Evolutionary conservation across 2,113 vertebrate genomes (phyloP), one percentile per base, ranked within the genome.

Genomic region (Calidris pugnax): DNA sequence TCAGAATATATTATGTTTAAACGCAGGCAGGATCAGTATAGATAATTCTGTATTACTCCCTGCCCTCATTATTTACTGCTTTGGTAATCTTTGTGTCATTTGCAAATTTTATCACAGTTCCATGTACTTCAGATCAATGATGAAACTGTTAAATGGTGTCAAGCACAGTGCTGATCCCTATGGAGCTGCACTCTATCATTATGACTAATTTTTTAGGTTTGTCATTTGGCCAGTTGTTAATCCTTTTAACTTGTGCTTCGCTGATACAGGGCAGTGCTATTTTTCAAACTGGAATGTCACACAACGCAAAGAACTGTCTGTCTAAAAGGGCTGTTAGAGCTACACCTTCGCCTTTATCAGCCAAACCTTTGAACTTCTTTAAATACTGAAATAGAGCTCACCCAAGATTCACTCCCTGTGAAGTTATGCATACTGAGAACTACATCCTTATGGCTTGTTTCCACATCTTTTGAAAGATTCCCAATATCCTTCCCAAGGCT

Each of bases 131-230:
- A 90, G 89, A 93, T 87, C 94, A 95, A 95, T 81, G 83, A 85
- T 67, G 56, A 80, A 95, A 86, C 83, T 80, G 68, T 86, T 95
- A 95, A 96, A 96, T 33, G 89, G 86, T 93, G 88, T 90, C 93
- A 96, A 93, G 86, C 86, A 84, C 76, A 81, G 86, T 59, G 76
- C 83, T 95, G 93, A 96, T 94, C 76, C 66, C 77, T 82, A 68
- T 8, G 57, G 91, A 95, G 87, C 74, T 50, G 48, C 66, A 79
- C 84, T 97, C 91, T 95, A 86, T 82, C 89, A 95, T 89, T 93
- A 85, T 75, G 27, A 94, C 89, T 96, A 78, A 93, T 89, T 96
- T 93, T 96, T 95, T 68, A 94, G 64, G 57, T 96, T 95, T 94
- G 84, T 87, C 93, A 82, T 77, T 79, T 92, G 89, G 77, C 81